Conservation (phyloP, 2,797 vertebrate species). For the Myotis findleyi region DNA sequence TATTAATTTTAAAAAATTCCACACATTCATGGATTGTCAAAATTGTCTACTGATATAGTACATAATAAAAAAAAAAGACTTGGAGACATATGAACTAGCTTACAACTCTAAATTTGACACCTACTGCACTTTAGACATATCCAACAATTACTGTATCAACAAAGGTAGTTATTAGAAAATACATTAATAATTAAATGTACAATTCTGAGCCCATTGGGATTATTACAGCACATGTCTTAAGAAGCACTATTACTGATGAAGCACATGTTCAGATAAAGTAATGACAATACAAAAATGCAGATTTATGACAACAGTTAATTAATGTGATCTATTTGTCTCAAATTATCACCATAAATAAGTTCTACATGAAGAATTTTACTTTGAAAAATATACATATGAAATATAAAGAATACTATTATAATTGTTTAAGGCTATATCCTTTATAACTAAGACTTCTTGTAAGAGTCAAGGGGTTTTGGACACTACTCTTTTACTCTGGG, state of each 20-base stretch:
- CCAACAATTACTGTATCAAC: conserved; percentile 38
- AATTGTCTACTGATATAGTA: background rate
- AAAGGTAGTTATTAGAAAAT: conserved; percentile 45
- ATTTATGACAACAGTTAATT: background rate
- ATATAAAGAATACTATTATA: background rate
- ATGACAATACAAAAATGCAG: background rate
- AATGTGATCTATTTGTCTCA: background rate
- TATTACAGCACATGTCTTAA: background rate
- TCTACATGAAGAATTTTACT: conserved; percentile 26
- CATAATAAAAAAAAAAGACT: background rate
- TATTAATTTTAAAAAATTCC: background rate
- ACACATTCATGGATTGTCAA: background rate
- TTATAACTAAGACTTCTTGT: background rate
- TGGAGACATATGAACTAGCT: background rate
- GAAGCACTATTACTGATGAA: background rate
- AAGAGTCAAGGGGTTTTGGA: background rate
- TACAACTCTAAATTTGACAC: conserved; percentile 26
- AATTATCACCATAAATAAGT: background rate
- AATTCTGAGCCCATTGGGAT: background rate
- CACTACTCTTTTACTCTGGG: background rate
- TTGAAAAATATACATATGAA: background rate
- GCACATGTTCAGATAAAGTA: background rate
- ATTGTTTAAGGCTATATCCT: background rate
- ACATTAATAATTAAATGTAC: background rate
- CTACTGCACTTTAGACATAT: background rate